Base-by-base conservation (phyloP, 2,113 vertebrate species). In the Pteronura brasiliensis region DNA sequence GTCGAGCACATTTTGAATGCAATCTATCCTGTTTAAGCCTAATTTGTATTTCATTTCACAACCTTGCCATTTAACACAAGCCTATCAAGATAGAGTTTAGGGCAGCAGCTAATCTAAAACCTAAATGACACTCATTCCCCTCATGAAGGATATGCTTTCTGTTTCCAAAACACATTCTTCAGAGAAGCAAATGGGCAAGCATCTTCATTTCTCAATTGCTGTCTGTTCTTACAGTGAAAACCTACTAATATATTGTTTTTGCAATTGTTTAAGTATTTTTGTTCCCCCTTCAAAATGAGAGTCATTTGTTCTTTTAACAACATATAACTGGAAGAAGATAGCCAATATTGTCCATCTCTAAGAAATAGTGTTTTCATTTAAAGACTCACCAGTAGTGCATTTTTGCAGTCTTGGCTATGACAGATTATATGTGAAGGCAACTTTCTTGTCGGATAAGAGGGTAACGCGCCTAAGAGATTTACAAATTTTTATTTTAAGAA, bases 41-140 rank as follows among this genome's bases (percentile, higher is more conserved):
- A 98, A 98, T 98, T 98, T 98, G 49, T 97, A 97, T 97, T 98
- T 98, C 96, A 96, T 98, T 98, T 85, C 90, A 93, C 88, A 97
- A 95, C 34, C 92, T 97, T 98, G 96, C 97, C 96, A 96, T 92
- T 98, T 98, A 87, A 88, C 94, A 95, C 91, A 95, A 96, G 90
- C 49, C 27, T 83, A 96, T 92, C n/a, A 97, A 97, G 81, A 93
- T 23, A 95, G 74, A 97, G 55, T 95, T 79, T 83, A 92, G 79
- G 95, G 96, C 89, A 31, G 29, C 92, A 83, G 93, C 76, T 96
- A 97, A 98, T 96, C 74, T 97, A 88, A 98, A 97, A 69, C 77
- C 20, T 93, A 65, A 96, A 83, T 92, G 97, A 93, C 52, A 88
- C 4, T 92, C 52, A 21, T 96, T 98, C 90, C 34, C 71, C 85